Conservation (phyloP, 2,888 invertebrate species). For the Drosophila leonis region DNA sequence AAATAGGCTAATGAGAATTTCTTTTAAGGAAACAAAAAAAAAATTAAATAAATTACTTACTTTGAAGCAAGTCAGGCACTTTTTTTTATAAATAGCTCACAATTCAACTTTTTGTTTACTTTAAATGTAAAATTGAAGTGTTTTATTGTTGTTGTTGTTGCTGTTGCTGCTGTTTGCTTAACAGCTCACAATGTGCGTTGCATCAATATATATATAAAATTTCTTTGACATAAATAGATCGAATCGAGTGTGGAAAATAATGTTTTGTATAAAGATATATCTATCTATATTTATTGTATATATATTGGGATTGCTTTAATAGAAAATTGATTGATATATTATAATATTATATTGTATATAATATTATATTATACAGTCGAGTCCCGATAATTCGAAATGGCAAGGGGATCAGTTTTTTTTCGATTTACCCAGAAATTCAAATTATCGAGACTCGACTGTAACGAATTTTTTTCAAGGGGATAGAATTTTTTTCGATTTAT, state of each 20-base stretch:
- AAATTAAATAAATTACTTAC: not conserved
- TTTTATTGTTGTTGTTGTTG: slow-evolving; percentile 1
- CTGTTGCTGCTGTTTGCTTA: slow-evolving; percentile 5
- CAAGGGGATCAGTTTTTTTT: too few species aligned
- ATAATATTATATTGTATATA: not conserved
- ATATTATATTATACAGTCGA: too few species aligned
- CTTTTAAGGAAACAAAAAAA: slow-evolving; percentile 4
- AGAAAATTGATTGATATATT: not conserved
- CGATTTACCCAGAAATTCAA: too few species aligned
- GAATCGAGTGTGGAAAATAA: slow-evolving; percentile 2
- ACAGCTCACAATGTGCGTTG: slow-evolving; percentile 24
- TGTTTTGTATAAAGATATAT: not conserved
- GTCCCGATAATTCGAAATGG: too few species aligned
- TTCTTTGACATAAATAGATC: slow-evolving; percentile 40
- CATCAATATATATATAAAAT: slow-evolving; percentile 36
- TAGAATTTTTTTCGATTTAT: too few species aligned
- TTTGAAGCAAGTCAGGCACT: not conserved
- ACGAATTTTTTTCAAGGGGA: too few species aligned
- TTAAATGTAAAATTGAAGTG: slow-evolving; percentile 8
- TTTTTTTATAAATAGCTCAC: slow-evolving; percentile 12
- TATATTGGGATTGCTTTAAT: not conserved
- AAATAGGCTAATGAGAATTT: not conserved
- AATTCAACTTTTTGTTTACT: slow-evolving; percentile 24
- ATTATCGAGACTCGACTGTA: too few species aligned
- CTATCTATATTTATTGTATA: too few species aligned